phyloP scores from a whole-genome alignment of 1,140 invertebrate genomes.

The Conopomorpha cramerella region DNA sequence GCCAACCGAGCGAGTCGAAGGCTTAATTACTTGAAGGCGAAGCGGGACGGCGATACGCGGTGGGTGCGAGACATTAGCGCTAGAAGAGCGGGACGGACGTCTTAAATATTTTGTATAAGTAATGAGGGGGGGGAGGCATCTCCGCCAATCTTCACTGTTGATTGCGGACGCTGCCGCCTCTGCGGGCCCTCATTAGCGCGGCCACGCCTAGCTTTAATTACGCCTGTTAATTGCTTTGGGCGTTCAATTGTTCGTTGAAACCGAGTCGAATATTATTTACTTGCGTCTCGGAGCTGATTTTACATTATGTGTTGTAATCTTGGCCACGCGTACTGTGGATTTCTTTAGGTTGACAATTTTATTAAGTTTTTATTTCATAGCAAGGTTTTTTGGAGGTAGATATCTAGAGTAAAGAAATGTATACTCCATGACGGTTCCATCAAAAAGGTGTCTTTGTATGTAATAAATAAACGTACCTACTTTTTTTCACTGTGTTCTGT shows the following conservation, averaged over 20 bases:
- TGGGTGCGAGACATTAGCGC: conserved; percentile 55
- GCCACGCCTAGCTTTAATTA: conserved; percentile 56
- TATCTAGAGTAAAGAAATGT: no score
- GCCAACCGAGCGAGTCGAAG: conserved; percentile 28
- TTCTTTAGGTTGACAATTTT: no score
- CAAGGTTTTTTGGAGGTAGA: no score
- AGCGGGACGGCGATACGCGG: conserved; percentile 50
- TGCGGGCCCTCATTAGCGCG: conserved; percentile 47
- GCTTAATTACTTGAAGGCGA: conserved; percentile 47
- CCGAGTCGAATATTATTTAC: no score
- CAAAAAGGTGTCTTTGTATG: no score
- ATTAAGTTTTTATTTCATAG: no score
- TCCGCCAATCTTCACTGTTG: conserved; percentile 60
- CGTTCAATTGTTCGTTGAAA: conserved; percentile 43
- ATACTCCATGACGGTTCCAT: no score
- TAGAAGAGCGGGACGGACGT: conserved; percentile 51
- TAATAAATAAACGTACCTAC: no score
- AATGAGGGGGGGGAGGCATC: conserved; percentile 51
- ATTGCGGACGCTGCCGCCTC: conserved; percentile 50
- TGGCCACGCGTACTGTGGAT: no score
- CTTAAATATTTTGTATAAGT: conserved; percentile 60
- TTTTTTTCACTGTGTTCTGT: no score
- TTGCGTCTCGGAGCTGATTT: no score
- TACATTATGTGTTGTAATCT: no score
- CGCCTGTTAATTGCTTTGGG: conserved; percentile 8